A percentile compares a stretch with the other conserved stretches of the same genome.
These are phyloP conservation scores for Epinephelus moara DNA, from an alignment of 2,113 vertebrate genomes.

Conservation along the genomic window DNA sequence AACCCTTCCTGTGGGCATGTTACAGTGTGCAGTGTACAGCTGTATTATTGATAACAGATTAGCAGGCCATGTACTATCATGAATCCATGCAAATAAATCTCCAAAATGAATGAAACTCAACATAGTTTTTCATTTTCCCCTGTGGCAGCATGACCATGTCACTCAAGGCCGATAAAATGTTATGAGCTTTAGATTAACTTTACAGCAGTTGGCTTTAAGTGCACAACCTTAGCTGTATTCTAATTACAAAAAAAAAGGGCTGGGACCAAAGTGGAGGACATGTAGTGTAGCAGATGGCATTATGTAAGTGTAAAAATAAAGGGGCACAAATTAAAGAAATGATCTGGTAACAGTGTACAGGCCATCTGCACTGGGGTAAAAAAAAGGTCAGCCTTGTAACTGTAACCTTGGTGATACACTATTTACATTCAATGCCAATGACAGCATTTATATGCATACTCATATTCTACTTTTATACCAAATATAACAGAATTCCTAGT, in stretches of 20 bases:
- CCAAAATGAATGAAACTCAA: neutral
- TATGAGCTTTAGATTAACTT: constrained; percentile 22
- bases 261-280: neutral
- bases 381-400: neutral
- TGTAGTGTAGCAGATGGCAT: neutral
- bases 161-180: neutral
- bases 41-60: neutral
- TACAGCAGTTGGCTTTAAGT: constrained; percentile 7
- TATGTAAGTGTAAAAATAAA: too few species aligned
- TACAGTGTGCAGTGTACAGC: neutral
- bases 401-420: neutral
- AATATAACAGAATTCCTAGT: too few species aligned
- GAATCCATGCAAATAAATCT: neutral
- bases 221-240: neutral
- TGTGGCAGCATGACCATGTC: too few species aligned
- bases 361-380: neutral
- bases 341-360: neutral
- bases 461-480: too few species aligned
- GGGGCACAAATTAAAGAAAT: neutral
- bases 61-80: neutral
- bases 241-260: neutral
- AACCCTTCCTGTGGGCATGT: constrained; percentile 13
- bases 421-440: too few species aligned
- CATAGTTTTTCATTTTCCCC: neutral
- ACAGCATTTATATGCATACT: too few species aligned